These are phyloP conservation scores for Hippocampus guttulatus DNA, from an alignment of 2,113 vertebrate species.

Conservation along the genomic window DNA sequence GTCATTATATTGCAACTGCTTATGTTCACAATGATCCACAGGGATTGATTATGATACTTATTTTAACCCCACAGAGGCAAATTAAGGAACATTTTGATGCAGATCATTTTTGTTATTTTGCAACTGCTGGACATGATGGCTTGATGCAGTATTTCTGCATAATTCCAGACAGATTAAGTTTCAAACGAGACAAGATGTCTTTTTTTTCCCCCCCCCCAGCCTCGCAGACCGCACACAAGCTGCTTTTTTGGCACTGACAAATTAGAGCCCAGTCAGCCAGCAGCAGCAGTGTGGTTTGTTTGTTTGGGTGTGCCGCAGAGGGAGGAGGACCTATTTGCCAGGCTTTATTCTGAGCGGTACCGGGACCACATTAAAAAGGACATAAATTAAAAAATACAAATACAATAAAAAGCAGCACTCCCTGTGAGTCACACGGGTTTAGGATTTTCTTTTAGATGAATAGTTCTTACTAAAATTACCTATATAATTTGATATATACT, in stretches of 20 bases:
- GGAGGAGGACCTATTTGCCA: conserved; percentile 71
- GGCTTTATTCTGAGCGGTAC: conserved; percentile 35
- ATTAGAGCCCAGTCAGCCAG: conserved; percentile 63
- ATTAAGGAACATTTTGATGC: background rate
- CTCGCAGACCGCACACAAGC: conserved; percentile 9
- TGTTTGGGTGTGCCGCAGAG: conserved; percentile 66
- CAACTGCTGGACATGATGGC: background rate
- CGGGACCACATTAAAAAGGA: conserved; percentile 4
- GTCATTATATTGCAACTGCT: background rate
- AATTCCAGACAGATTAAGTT: background rate
- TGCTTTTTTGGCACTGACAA: conserved; percentile 49
- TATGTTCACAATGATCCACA: background rate
- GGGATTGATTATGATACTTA: background rate
- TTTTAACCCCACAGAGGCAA: background rate
- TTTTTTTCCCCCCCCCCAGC: background rate
- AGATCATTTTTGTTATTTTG: background rate
- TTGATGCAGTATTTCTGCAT: background rate
- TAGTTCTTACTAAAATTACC: no score
- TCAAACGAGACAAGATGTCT: background rate
- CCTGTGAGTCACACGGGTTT: background rate
- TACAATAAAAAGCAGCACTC: background rate
- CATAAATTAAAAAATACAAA: background rate
- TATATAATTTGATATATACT: no score
- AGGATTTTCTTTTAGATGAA: no score
- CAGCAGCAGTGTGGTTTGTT: conserved; percentile 58